These are phyloP conservation scores for Serranus cabrilla DNA, from an alignment of 2,797 vertebrate genomes.

Conservation along the genomic window DNA sequence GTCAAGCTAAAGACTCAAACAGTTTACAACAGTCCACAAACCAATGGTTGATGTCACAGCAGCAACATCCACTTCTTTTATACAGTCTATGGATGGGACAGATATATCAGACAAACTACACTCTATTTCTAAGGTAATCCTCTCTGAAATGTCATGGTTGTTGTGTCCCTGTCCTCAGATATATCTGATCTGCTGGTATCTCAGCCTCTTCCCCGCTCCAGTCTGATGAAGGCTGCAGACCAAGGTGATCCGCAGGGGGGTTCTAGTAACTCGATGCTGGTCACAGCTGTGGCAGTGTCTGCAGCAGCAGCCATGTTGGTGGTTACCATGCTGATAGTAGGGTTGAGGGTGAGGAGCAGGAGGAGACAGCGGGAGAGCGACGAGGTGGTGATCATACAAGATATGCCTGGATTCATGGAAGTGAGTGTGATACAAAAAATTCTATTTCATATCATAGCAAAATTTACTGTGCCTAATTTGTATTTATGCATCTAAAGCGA, in stretches of 20 bases:
- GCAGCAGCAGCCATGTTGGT: constrained; percentile 84
- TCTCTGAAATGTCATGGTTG: background rate
- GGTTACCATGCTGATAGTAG: constrained; percentile 74
- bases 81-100: background rate
- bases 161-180: constrained; percentile 77
- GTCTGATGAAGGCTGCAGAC: constrained; percentile 72
- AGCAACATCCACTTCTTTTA: no score
- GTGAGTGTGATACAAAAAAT: constrained; percentile 6
- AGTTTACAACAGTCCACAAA: no score
- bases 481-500: background rate
- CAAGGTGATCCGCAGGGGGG: constrained; percentile 48
- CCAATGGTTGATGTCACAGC: no score
- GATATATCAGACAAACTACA: background rate
- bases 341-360: constrained; percentile 74
- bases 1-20: no score
- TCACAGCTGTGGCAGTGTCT: constrained; percentile 71
- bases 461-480: background rate
- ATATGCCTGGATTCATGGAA: constrained; percentile 58
- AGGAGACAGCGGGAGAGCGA: constrained; percentile 16
- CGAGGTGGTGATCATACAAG: constrained; percentile 17
- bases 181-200: constrained; percentile 84
- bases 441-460: background rate
- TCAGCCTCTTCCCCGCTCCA: constrained; percentile 51
- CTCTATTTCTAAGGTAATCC: background rate
- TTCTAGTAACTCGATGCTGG: constrained; percentile 36